A percentile compares a stretch with the other conserved stretches of the same genome.
These are phyloP conservation scores for Nomada flava DNA, from an alignment of 2,888 invertebrate genomes.

Conservation along the genomic window DNA sequence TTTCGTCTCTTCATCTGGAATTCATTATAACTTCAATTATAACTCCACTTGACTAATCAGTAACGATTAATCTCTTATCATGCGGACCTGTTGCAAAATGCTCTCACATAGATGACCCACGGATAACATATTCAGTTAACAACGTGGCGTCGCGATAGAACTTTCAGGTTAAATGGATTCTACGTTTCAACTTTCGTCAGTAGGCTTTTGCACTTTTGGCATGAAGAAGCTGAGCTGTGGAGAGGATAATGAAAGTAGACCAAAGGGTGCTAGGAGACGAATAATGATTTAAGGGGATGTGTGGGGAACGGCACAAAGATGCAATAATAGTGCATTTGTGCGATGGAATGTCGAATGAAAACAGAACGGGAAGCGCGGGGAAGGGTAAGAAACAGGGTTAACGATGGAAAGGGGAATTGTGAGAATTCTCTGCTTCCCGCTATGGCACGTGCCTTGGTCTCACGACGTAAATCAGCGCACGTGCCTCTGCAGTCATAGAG, in stretches of 20 bases:
- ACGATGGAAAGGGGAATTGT: constrained; percentile 29
- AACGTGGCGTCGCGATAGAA: no score
- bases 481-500: constrained; percentile 53
- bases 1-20: no score
- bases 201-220: constrained; percentile 52
- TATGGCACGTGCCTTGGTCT: constrained; percentile 66
- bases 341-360: constrained; percentile 32
- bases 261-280: not conserved
- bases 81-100: no score
- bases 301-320: not conserved
- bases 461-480: constrained; percentile 70
- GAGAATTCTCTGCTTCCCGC: constrained; percentile 59
- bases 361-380: not conserved
- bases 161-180: not conserved
- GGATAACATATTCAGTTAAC: no score
- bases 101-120: no score
- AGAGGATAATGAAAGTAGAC: constrained; percentile 20
- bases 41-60: no score
- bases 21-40: no score
- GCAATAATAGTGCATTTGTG: constrained; percentile 18
- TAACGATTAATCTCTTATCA: no score
- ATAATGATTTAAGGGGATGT: not conserved
- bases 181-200: constrained; percentile 30
- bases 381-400: constrained; percentile 35
- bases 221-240: constrained; percentile 33